A percentile compares a stretch with the other conserved stretches of the same genome.
phyloP scores from a whole-genome alignment of 2,113 vertebrate species.

The Anguilla japonica region DNA sequence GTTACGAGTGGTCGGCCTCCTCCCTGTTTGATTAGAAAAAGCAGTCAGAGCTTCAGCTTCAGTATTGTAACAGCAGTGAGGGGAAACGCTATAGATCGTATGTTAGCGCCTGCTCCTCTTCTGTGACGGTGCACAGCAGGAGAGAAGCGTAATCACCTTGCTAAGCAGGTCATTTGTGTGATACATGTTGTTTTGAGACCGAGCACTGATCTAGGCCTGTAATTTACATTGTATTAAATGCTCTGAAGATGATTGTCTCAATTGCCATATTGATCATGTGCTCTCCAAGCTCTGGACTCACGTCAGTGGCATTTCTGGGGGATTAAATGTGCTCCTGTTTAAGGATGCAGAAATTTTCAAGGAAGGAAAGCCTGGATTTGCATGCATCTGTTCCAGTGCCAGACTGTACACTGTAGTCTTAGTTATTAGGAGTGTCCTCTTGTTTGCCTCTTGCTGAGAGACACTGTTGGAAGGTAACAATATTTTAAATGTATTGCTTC shows the following conservation, averaged over 20 bases:
- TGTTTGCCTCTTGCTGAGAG: too few species aligned
- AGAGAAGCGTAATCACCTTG: background rate
- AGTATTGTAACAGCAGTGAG: background rate
- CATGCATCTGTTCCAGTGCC: background rate
- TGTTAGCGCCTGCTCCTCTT: background rate
- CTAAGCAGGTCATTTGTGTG: background rate
- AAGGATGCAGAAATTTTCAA: background rate
- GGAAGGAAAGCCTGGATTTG: background rate
- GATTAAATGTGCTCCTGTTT: background rate
- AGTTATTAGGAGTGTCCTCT: background rate
- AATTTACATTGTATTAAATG: background rate
- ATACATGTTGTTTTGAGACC: background rate
- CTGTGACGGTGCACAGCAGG: background rate
- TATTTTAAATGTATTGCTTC: too few species aligned
- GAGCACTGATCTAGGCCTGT: background rate
- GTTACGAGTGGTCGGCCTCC: background rate
- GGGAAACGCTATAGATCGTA: background rate
- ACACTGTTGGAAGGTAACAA: background rate
- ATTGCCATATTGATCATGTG: background rate
- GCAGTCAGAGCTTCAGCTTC: background rate
- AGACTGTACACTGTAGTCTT: background rate
- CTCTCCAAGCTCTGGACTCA: background rate
- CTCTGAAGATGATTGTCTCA: background rate
- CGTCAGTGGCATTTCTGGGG: background rate
- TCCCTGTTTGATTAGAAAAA: constrained; percentile 6